These are phyloP conservation scores for Recurvirostra avosetta DNA, from an alignment of 2,113 vertebrate genomes.

Conservation along the genomic window DNA sequence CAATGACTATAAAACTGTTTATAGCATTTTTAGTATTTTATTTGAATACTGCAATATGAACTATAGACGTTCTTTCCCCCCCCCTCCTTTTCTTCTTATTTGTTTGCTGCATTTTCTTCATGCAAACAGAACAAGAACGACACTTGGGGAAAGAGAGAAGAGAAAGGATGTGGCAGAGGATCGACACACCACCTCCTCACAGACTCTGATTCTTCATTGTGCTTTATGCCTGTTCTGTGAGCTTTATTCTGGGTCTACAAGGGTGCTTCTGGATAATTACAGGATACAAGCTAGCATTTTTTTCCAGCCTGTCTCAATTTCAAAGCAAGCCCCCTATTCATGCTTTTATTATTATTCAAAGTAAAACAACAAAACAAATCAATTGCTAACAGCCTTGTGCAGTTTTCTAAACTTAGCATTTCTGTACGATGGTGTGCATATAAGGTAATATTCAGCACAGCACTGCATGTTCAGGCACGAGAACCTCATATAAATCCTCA, in stretches of 20 bases:
- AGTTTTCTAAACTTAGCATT: conserved; percentile 19
- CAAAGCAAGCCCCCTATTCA: neutral
- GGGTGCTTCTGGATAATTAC: conserved; percentile 14
- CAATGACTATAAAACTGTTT: conserved; percentile 44
- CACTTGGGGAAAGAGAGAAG: neutral
- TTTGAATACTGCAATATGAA: conserved; percentile 14
- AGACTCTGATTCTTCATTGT: neutral
- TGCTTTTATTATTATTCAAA: conserved; percentile 8
- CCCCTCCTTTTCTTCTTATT: neutral
- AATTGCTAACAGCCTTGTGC: neutral
- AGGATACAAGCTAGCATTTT: neutral
- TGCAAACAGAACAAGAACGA: neutral
- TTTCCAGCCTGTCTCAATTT: conserved; percentile 20
- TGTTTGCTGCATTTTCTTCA: neutral
- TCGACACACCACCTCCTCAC: neutral
- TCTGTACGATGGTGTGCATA: neutral
- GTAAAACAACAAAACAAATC: conserved; percentile 38
- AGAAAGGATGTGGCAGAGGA: neutral
- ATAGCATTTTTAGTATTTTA: conserved; percentile 50
- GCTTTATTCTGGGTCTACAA: conserved; percentile 4
- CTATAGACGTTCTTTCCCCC: neutral
- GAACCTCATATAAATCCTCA: neutral
- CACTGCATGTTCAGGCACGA: neutral
- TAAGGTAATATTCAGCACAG: neutral
- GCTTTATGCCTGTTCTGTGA: neutral